Evolutionary conservation across 92 coral and sea anemone species (phyloP).

Genomic region (Parazoanthus darwini): DNA sequence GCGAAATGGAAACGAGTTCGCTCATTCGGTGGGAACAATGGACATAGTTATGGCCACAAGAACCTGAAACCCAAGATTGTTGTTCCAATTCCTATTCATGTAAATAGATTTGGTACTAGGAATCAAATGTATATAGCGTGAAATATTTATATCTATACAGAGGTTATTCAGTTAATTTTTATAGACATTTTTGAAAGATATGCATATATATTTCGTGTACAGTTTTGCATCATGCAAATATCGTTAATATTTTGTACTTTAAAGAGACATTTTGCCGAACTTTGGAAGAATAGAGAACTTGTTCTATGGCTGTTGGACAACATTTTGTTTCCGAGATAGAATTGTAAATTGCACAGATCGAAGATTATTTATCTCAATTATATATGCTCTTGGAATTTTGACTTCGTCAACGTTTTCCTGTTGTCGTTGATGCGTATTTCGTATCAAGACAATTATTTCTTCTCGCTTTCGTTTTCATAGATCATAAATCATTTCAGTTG

Average conservation of each 20-base stretch:
- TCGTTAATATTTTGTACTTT: constrained; percentile 22
- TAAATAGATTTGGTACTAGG: constrained; percentile 79
- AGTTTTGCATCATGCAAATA: constrained; percentile 9
- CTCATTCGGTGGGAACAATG: constrained; percentile 66
- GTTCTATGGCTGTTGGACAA: not conserved
- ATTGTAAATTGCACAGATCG: constrained; percentile 9
- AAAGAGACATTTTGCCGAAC: not conserved
- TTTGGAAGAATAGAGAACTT: not conserved
- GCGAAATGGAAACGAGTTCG: constrained; percentile 99
- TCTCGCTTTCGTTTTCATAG: not conserved
- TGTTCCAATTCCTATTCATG: constrained; percentile 97
- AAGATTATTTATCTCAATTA: constrained; percentile 35
- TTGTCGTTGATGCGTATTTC: constrained; percentile 17
- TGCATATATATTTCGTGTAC: constrained; percentile 17
- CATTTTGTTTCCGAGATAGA: constrained; percentile 10
- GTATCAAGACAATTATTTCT: not conserved
- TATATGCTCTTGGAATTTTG: constrained; percentile 31
- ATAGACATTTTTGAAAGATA: constrained; percentile 20
- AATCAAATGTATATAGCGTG: constrained; percentile 69
- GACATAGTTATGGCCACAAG: constrained; percentile 67
- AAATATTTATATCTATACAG: constrained; percentile 27
- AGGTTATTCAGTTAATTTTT: not conserved
- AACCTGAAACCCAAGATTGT: constrained; percentile 90
- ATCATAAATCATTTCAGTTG: constrained; percentile 18
- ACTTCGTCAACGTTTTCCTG: constrained; percentile 32